These are phyloP conservation scores for Platorchestia sp. DNA, from an alignment of 1,140 invertebrate genomes.

Conservation along the genomic window DNA sequence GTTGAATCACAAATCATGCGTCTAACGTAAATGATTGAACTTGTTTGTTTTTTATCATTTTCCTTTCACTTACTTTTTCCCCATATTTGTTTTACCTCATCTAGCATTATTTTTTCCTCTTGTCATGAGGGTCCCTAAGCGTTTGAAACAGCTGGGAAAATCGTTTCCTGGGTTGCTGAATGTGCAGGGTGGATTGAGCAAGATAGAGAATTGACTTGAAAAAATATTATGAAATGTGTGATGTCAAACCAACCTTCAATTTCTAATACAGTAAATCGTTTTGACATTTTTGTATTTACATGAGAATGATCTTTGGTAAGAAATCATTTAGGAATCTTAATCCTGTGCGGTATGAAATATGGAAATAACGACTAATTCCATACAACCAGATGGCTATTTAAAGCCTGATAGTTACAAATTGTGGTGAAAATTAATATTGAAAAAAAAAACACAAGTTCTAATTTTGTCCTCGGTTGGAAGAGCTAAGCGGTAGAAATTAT, in stretches of 20 bases:
- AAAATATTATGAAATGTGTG: neutral
- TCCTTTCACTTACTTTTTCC: neutral
- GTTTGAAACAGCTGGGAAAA: neutral
- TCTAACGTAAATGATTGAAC: neutral
- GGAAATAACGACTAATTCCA: too few relatives aligned
- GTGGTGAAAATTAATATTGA: too few relatives aligned
- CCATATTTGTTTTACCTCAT: neutral
- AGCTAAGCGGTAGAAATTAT: too few relatives aligned
- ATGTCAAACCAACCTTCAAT: neutral
- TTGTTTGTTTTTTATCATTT: neutral
- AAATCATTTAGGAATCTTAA: too few relatives aligned
- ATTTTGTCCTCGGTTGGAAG: too few relatives aligned
- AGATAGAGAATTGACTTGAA: neutral
- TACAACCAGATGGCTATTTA: too few relatives aligned
- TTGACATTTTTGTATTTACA: neutral
- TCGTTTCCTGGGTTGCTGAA: neutral
- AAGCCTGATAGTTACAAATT: too few relatives aligned
- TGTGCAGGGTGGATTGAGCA: neutral
- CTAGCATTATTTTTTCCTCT: neutral
- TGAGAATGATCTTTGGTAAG: neutral
- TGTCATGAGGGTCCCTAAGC: neutral
- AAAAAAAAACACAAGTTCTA: too few relatives aligned
- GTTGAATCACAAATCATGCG: neutral
- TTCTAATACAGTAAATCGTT: neutral
- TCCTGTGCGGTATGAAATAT: too few relatives aligned